phyloP scores from a whole-genome alignment of 1,140 invertebrate genomes.

The Paramacrobiotus metropolitanus region DNA sequence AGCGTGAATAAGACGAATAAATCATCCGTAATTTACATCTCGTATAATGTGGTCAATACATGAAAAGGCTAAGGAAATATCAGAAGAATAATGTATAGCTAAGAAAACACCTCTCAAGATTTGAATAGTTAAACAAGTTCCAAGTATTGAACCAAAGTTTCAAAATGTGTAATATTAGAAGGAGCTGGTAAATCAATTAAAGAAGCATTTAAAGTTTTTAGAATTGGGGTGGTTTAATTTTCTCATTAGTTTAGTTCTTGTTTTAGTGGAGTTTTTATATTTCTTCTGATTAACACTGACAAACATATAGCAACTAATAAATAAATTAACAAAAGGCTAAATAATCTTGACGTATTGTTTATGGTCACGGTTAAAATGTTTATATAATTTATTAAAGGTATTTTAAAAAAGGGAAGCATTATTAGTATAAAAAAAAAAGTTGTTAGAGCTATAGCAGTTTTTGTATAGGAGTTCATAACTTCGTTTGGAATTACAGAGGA shows the following conservation, averaged over 20 bases:
- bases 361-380: not conserved
- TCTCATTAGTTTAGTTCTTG: not conserved
- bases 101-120: conserved; percentile 9
- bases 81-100: conserved; percentile 9
- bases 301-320: not conserved
- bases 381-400: not conserved
- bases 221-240: not conserved
- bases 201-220: not conserved
- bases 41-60: conserved; percentile 9
- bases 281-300: not conserved
- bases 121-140: conserved; percentile 9
- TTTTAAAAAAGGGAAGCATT: not conserved
- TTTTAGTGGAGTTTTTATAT: not conserved
- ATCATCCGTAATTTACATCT: conserved; percentile 10
- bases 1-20: conserved; percentile 9
- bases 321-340: too few species aligned
- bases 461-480: not conserved
- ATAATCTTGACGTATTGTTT: too few species aligned
- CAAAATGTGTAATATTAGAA: conserved; percentile 5
- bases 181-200: not conserved
- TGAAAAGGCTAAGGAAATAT: conserved; percentile 9
- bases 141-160: conserved; percentile 11
- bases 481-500: not conserved
- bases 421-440: not conserved
- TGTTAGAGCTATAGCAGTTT: not conserved